Conservation (phyloP, 2,113 vertebrate species). For the Cyprinus carpio region DNA sequence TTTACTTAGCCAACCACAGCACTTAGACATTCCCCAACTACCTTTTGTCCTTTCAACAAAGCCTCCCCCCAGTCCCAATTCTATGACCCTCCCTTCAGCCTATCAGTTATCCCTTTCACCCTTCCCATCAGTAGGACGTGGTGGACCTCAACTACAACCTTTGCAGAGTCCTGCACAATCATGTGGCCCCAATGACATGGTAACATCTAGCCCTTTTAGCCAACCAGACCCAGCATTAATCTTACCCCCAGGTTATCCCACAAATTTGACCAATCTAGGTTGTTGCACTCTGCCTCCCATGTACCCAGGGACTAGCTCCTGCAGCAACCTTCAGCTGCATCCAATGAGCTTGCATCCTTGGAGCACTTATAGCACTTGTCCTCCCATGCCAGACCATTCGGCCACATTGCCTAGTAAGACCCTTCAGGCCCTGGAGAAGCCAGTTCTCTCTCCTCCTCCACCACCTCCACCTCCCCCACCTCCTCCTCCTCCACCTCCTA, state of each 20-base stretch:
- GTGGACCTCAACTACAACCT: conserved; percentile 80
- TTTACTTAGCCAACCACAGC: conserved; percentile 85
- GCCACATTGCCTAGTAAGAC: conserved; percentile 83
- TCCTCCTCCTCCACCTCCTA: conserved; percentile 73
- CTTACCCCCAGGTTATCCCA: conserved; percentile 86
- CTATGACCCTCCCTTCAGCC: conserved; percentile 84
- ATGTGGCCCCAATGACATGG: conserved; percentile 84
- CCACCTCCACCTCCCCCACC: conserved; percentile 71
- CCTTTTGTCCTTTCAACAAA: conserved; percentile 91
- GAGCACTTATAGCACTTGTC: conserved; percentile 89
- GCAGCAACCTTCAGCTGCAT: conserved; percentile 91
- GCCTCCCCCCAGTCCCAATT: conserved; percentile 84
- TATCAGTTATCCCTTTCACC: conserved; percentile 87
- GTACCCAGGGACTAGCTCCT: conserved; percentile 89
- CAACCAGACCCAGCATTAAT: conserved; percentile 86
- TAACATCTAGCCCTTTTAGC: conserved; percentile 80
- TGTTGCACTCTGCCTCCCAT: conserved; percentile 94
- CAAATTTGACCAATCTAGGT: conserved; percentile 79
- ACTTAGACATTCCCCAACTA: conserved; percentile 87
- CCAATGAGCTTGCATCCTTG: conserved; percentile 91
- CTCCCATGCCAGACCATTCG: conserved; percentile 85
- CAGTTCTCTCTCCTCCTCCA: conserved; percentile 77
- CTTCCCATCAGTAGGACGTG: conserved; percentile 83
- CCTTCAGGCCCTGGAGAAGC: conserved; percentile 88
- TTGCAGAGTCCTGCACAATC: conserved; percentile 78